phyloP scores from a whole-genome alignment of 64 coral and sea anemone genomes.

The Trachythela sp. region DNA sequence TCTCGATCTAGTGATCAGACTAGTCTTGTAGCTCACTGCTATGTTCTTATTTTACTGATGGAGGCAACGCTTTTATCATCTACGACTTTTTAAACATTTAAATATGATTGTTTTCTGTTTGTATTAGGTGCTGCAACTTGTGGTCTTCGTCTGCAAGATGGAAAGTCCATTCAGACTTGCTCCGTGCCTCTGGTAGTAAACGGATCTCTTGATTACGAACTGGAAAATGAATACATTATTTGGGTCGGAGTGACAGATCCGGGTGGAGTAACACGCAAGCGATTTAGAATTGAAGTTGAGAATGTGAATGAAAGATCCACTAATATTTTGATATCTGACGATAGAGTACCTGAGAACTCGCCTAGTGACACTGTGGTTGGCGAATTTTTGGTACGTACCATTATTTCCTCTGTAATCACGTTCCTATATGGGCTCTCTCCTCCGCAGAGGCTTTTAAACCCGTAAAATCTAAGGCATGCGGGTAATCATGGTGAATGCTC shows the following conservation, averaged over 20 bases:
- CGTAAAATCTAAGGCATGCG: no score
- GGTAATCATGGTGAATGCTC: no score
- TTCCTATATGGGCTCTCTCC: no score
- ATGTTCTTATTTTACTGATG: no score
- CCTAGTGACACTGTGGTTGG: neutral
- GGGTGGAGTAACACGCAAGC: neutral
- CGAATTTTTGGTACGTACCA: neutral
- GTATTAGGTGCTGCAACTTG: neutral
- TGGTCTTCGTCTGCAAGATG: neutral
- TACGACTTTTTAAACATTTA: no score
- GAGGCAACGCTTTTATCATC: no score
- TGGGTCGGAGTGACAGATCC: neutral
- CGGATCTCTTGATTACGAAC: neutral
- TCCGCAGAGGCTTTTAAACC: no score
- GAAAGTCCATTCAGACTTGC: neutral
- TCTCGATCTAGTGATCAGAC: no score
- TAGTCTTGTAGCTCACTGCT: no score
- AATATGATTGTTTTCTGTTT: neutral
- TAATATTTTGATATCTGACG: neutral
- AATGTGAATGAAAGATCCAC: neutral
- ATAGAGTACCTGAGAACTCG: neutral
- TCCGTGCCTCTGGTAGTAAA: neutral
- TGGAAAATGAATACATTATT: neutral
- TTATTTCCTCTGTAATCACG: no score
- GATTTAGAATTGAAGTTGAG: neutral